Base-by-base conservation (phyloP, 2,888 invertebrate species). In the Cremastinae sp. region DNA sequence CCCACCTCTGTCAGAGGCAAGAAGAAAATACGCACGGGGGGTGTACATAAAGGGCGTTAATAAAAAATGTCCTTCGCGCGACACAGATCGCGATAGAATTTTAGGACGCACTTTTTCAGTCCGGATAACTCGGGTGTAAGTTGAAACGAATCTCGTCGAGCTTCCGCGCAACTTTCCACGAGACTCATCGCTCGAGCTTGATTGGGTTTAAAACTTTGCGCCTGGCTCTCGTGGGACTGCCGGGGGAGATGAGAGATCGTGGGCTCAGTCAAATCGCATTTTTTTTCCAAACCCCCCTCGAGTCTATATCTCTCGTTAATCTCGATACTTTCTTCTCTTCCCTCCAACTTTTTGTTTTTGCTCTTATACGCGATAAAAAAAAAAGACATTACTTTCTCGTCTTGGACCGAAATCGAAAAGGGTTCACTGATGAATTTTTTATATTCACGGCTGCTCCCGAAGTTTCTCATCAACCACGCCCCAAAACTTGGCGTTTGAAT, bases 71-170 rank as follows among this genome's bases (percentile, higher is more conserved):
- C 28, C 28, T 28, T 28, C 28, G 28, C 28, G 28, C 28, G 28
- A 28, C 28, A 28, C 28, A 28, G 3, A 20, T 38, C 18, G 28
- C 28, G n/a, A 41, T 28, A 28, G n/a, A 45, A 43, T 66, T 12
- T 38, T 56, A 20, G 34, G 14, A 16, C n/a, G 14, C 9, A n/a
- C 49, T 22, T 58, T 8, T 3, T 59, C 20, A 12, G 51, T 18
- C 28, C 8, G n/a, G 38, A n/a, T 28, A 22, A 65, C n/a, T n/a
- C n/a, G 65, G 78, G 77, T 75, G 78, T 77, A 69, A 65, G 79
- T 75, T 76, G 74, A 74, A 78, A 68, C 79, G 66, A 28, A 78
- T 75, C 81, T 80, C 80, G 77, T 81, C 79, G 77, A 41, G 78
- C 66, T 71, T 41, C 54, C 49, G 47, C 34, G 61, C 22, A 22